Percentiles rank a stretch among this genome's conserved stretches.
These are phyloP conservation scores for Willisornis vidua DNA, from an alignment of 2,113 vertebrate species.

Conservation along the genomic window DNA sequence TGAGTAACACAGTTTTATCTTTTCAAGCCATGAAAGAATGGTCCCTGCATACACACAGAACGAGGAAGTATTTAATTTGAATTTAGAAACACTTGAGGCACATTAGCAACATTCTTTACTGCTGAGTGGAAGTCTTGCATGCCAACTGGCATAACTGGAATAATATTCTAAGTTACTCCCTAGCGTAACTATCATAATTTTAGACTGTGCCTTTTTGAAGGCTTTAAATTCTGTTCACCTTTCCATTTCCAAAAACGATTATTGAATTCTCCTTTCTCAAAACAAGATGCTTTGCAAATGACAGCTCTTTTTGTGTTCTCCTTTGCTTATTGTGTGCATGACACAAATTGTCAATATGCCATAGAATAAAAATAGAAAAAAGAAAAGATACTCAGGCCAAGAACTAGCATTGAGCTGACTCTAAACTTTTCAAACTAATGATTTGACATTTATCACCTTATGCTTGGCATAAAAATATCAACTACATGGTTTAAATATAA, in stretches of 20 bases:
- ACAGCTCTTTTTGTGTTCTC: background rate
- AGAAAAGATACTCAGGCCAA: background rate
- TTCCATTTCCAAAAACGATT: background rate
- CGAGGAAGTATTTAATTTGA: slow-evolving; percentile 47
- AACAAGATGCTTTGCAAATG: slow-evolving; percentile 16
- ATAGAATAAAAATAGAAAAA: slow-evolving; percentile 3
- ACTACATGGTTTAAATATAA: background rate
- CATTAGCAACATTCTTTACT: slow-evolving; percentile 7
- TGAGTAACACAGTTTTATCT: background rate
- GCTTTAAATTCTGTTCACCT: slow-evolving; percentile 24
- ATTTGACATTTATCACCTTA: background rate
- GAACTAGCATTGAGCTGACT: background rate
- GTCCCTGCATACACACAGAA: background rate
- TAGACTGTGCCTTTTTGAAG: background rate
- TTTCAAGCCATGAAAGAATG: background rate
- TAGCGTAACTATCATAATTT: background rate
- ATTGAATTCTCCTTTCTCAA: background rate
- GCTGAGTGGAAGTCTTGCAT: slow-evolving; percentile 1
- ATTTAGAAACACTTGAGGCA: slow-evolving; percentile 51
- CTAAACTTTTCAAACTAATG: background rate
- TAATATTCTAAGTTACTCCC: background rate
- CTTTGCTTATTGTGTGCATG: background rate
- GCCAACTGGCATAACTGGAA: slow-evolving; percentile 12
- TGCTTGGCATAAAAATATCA: background rate
- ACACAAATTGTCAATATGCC: background rate